A percentile compares a stretch with the other conserved stretches of the same genome.
phyloP scores from a whole-genome alignment of 2,888 invertebrate genomes.

The Cristatella mucedo region DNA sequence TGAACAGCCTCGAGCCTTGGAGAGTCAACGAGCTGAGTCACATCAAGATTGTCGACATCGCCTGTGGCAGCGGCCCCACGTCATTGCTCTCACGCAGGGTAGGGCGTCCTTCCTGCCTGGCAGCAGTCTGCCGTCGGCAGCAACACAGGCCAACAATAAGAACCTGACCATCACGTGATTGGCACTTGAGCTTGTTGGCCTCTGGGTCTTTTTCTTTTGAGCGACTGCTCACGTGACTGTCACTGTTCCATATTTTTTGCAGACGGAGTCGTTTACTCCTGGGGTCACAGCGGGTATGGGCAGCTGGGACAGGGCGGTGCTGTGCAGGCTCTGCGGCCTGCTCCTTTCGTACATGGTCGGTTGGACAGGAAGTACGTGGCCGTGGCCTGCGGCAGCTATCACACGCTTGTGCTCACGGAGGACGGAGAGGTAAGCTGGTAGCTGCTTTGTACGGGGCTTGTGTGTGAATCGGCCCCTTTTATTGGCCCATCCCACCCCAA shows the following conservation, averaged over 20 bases:
- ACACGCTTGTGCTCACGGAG: constrained; percentile 44
- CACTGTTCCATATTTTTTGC: too few relatives aligned
- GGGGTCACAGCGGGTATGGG: constrained; percentile 48
- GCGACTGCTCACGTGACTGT: too few relatives aligned
- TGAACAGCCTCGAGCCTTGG: constrained; percentile 43
- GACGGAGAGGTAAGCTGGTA: constrained; percentile 47
- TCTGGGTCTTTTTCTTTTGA: too few relatives aligned
- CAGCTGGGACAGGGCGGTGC: constrained; percentile 46
- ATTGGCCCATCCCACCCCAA: too few relatives aligned
- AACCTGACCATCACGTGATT: too few relatives aligned
- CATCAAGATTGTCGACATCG: constrained; percentile 43
- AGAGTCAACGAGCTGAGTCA: constrained; percentile 43
- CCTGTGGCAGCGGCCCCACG: constrained; percentile 48
- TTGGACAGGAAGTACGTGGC: constrained; percentile 41
- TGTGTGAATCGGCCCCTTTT: too few relatives aligned
- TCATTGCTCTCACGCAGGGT: constrained; percentile 44
- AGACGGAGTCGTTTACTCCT: constrained; percentile 45
- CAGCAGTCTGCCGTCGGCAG: too few relatives aligned
- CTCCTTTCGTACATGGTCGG: constrained; percentile 40
- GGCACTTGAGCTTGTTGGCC: too few relatives aligned
- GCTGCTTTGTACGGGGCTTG: too few relatives aligned
- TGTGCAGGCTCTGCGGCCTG: constrained; percentile 43
- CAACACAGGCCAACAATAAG: too few relatives aligned
- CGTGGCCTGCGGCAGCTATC: constrained; percentile 47
- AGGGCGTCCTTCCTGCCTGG: too few relatives aligned